Conservation (phyloP, 2,113 vertebrate genomes). For the Tinamus guttatus region DNA sequence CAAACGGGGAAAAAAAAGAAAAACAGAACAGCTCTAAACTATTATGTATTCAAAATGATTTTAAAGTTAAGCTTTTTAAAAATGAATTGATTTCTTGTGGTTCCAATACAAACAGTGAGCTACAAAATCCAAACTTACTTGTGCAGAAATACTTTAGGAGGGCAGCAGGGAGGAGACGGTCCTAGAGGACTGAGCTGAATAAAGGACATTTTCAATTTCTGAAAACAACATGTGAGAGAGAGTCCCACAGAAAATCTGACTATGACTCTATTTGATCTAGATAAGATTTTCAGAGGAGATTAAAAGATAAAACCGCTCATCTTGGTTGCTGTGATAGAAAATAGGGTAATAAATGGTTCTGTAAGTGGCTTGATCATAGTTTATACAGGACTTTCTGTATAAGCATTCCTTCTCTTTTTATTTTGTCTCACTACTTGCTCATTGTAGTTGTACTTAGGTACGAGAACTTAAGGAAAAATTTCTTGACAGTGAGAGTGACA, state of each 20-base stretch:
- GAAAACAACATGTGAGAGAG: neutral
- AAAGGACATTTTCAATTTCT: neutral
- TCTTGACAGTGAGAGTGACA: too few relatives aligned
- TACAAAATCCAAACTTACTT: neutral
- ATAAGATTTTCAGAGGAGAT: neutral
- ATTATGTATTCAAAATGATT: neutral
- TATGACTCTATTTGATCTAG: neutral
- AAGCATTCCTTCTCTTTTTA: neutral
- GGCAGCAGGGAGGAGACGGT: neutral
- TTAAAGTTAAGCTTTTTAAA: slow-evolving; percentile 29
- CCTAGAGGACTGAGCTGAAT: neutral
- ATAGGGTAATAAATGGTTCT: neutral
- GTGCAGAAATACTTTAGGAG: neutral
- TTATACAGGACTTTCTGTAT: neutral
- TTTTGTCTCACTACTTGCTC: too few relatives aligned
- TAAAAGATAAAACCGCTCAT: slow-evolving; percentile 33
- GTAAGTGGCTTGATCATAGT: slow-evolving; percentile 4
- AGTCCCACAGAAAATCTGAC: neutral
- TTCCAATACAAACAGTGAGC: neutral
- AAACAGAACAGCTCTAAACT: neutral
- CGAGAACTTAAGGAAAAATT: neutral
- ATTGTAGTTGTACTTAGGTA: slow-evolving; percentile 1
- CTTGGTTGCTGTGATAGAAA: slow-evolving; percentile 20
- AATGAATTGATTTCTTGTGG: neutral
- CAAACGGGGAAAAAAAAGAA: neutral